Evolutionary conservation across 2,113 vertebrate genomes (phyloP).

Genomic region (Syngnathus scovelli): DNA sequence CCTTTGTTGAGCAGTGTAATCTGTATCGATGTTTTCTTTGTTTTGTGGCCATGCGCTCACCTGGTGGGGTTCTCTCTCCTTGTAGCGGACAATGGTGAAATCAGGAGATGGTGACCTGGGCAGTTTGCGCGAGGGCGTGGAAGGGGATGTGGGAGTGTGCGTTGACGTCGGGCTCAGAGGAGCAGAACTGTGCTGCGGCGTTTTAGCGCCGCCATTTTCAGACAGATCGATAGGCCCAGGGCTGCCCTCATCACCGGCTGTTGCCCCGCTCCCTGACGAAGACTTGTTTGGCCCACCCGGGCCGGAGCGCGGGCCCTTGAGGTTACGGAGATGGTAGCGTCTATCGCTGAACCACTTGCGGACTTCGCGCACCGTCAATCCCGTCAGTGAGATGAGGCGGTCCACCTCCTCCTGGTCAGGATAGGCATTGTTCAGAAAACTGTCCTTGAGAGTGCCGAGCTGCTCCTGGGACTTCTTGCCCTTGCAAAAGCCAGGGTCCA

Average conservation of each 20-base stretch:
- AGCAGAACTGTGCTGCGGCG: slow-evolving; percentile 57
- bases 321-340: slow-evolving; percentile 90
- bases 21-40: background rate
- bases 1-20: background rate
- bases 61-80: slow-evolving; percentile 91
- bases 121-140: slow-evolving; percentile 72
- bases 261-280: background rate
- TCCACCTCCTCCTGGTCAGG: slow-evolving; percentile 90
- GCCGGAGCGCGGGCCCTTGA: slow-evolving; percentile 74
- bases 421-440: slow-evolving; percentile 86
- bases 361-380: slow-evolving; percentile 87
- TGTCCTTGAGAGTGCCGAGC: slow-evolving; percentile 86
- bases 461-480: slow-evolving; percentile 96
- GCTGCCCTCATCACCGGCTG: slow-evolving; percentile 8
- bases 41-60: slow-evolving; percentile 56
- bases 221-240: slow-evolving; percentile 62
- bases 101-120: slow-evolving; percentile 84
- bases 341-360: slow-evolving; percentile 98
- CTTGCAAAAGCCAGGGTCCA: slow-evolving; percentile 84
- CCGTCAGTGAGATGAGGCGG: slow-evolving; percentile 82
- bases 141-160: slow-evolving; percentile 70
- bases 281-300: slow-evolving; percentile 45
- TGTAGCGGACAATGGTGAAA: slow-evolving; percentile 89
- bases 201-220: slow-evolving; percentile 47
- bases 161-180: slow-evolving; percentile 56